These are phyloP conservation scores for Ciona savignyi DNA, from an alignment of 23 tunicate genomes.

Conservation along the genomic window DNA sequence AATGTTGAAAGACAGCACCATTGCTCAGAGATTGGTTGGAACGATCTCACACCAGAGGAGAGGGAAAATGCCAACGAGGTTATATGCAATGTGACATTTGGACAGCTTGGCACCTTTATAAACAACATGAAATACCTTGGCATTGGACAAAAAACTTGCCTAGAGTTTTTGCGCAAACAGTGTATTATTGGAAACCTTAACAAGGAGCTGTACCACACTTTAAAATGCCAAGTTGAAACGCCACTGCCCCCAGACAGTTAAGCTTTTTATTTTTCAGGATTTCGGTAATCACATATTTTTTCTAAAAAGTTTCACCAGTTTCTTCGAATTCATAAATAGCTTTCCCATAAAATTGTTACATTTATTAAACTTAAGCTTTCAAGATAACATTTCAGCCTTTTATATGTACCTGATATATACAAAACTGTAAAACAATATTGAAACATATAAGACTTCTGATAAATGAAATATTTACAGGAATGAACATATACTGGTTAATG, in stretches of 20 bases:
- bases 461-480: too few species aligned
- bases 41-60: slow-evolving; percentile 41
- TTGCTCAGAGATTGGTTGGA: slow-evolving; percentile 41
- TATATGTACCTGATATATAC: too few species aligned
- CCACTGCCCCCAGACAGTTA: not conserved
- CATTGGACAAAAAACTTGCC: slow-evolving; percentile 54
- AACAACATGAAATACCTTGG: slow-evolving; percentile 89
- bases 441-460: too few species aligned
- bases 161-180: slow-evolving; percentile 73
- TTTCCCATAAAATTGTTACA: too few species aligned
- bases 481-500: too few species aligned
- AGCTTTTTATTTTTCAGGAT: not conserved
- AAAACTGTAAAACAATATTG: too few species aligned
- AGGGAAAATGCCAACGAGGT: slow-evolving; percentile 44
- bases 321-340: too few species aligned
- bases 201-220: slow-evolving; percentile 33
- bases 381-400: too few species aligned
- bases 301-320: too few species aligned
- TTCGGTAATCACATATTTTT: too few species aligned
- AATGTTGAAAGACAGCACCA: slow-evolving; percentile 45
- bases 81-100: slow-evolving; percentile 65
- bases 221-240: slow-evolving; percentile 27
- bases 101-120: slow-evolving; percentile 75
- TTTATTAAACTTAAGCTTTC: too few species aligned
- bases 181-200: slow-evolving; percentile 56